A percentile compares a stretch with the other conserved stretches of the same genome.
Conservation (phyloP, 2,113 vertebrate species). For the Paramisgurnus dabryanus region DNA sequence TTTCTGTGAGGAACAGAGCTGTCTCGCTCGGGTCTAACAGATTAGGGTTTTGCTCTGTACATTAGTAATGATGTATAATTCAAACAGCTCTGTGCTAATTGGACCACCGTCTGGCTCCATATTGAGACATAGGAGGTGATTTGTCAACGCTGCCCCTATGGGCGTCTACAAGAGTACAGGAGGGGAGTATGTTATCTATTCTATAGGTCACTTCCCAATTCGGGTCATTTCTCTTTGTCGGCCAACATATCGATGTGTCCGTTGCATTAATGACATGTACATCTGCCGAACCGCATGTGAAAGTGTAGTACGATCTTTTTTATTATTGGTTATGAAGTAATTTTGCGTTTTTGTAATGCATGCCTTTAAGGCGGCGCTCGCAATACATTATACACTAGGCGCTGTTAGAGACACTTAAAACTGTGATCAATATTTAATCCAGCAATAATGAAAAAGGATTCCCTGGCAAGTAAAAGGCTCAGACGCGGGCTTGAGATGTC, state of each 20-base stretch:
- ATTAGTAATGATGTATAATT: conserved; percentile 56
- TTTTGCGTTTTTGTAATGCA: conserved; percentile 1
- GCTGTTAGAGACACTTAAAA: conserved; percentile 35
- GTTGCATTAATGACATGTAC: no score
- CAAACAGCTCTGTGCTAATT: conserved; percentile 41
- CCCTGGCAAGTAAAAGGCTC: conserved; percentile 2
- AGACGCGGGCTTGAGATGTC: conserved; percentile 26
- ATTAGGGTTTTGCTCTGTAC: conserved; percentile 42
- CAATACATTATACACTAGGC: conserved; percentile 30
- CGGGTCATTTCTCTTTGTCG: not conserved
- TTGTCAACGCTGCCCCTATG: conserved; percentile 40
- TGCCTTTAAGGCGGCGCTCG: not conserved
- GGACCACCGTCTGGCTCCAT: conserved; percentile 34
- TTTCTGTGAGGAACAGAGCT: conserved; percentile 19
- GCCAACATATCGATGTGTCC: not conserved
- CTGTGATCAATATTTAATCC: conserved; percentile 38
- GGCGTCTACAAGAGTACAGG: not conserved
- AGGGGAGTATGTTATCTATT: not conserved
- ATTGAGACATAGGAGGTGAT: conserved; percentile 26
- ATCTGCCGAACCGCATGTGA: not conserved
- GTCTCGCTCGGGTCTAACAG: conserved; percentile 39
- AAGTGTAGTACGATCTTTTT: not conserved
- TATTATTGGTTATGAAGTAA: conserved; percentile 7
- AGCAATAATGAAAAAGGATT: conserved; percentile 34
- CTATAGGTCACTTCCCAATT: not conserved